Evolutionary conservation across 2,797 vertebrate genomes (phyloP).

Genomic region (Melanotaenia nigrans): DNA sequence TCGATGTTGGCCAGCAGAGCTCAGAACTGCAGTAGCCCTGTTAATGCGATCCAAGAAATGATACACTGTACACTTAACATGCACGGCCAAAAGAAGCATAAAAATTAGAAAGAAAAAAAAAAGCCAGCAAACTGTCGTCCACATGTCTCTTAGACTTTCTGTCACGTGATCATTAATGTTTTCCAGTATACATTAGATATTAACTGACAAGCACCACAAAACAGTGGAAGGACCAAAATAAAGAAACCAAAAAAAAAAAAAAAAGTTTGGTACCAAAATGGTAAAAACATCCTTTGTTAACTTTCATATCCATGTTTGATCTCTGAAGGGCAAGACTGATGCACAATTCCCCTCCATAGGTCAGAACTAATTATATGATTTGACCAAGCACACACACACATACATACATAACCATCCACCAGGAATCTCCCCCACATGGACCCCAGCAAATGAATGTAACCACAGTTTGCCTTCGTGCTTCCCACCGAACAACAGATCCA

Average conservation of each 20-base stretch:
- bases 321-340: conserved; percentile 46
- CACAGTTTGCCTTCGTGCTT: conserved; percentile 21
- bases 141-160: conserved; percentile 17
- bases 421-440: conserved; percentile 8
- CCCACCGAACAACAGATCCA: conserved; percentile 18
- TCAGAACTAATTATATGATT: conserved; percentile 50
- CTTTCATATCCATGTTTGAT: conserved; percentile 37
- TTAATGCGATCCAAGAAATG: conserved; percentile 73
- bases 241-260: neutral
- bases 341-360: conserved; percentile 34
- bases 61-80: conserved; percentile 82
- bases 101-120: conserved; percentile 30
- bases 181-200: conserved; percentile 65
- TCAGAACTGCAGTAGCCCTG: conserved; percentile 60
- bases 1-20: conserved; percentile 55
- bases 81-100: conserved; percentile 71
- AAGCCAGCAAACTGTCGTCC: conserved; percentile 59
- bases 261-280: conserved; percentile 35
- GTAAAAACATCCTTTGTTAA: conserved; percentile 52
- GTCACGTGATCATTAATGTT: conserved; percentile 19
- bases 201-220: conserved; percentile 71
- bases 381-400: conserved; percentile 28
- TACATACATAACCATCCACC: conserved; percentile 7
- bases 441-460: conserved; percentile 33
- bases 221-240: conserved; percentile 52